A percentile compares a stretch with the other conserved stretches of the same genome.
phyloP scores from a whole-genome alignment of 2,797 vertebrate species.

The Coluber constrictor region DNA sequence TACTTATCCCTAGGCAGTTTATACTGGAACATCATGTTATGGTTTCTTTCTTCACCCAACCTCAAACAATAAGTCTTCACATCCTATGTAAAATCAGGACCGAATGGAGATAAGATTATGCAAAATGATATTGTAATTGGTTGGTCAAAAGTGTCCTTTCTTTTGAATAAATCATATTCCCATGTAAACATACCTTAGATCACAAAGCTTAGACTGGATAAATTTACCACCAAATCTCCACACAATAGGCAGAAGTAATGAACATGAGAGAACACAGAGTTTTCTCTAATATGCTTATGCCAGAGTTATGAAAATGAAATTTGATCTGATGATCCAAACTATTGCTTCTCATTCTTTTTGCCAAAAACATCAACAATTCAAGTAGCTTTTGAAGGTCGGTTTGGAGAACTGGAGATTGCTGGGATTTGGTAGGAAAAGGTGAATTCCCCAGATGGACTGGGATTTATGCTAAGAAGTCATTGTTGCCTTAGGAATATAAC shows the following conservation, averaged over 20 bases:
- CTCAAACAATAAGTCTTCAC: conserved; percentile 33
- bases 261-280: background rate
- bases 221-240: background rate
- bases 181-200: background rate
- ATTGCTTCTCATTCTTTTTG: background rate
- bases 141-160: background rate
- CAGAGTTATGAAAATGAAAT: background rate
- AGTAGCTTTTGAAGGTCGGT: background rate
- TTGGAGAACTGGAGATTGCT: background rate
- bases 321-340: background rate
- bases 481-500: background rate
- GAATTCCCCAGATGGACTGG: background rate
- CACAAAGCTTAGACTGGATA: background rate
- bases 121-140: background rate
- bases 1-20: background rate
- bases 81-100: background rate
- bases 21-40: background rate
- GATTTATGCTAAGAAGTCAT: background rate
- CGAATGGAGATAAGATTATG: background rate
- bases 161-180: background rate
- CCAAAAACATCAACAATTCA: background rate
- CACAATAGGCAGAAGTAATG: background rate
- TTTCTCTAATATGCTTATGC: background rate
- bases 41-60: background rate
- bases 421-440: background rate